Conservation (phyloP, 2,888 invertebrate genomes). For the Chaitophorus viminalis region DNA sequence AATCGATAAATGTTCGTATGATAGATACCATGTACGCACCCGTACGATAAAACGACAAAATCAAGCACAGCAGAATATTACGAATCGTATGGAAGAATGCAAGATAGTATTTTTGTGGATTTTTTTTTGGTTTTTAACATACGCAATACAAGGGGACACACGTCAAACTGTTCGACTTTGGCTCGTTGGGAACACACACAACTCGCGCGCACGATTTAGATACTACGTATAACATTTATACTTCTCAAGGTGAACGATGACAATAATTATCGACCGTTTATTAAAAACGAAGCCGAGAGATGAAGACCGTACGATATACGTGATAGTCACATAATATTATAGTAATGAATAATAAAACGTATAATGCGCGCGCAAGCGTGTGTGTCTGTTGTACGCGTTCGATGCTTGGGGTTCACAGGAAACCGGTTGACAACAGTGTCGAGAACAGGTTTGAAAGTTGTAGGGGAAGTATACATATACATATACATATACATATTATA, state of each 20-base stretch:
- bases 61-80: too few species aligned
- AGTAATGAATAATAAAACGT: too few species aligned
- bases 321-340: background rate
- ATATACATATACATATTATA: background rate
- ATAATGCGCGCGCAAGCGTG: background rate
- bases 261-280: background rate
- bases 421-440: slow-evolving; percentile 39
- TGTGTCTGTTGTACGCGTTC: background rate
- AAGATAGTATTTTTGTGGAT: too few species aligned
- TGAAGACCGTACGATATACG: background rate
- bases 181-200: background rate
- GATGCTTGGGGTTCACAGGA: slow-evolving; percentile 47
- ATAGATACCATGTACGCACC: too few species aligned
- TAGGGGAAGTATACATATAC: background rate
- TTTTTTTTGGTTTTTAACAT: too few species aligned
- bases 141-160: background rate
- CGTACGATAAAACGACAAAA: too few species aligned
- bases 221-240: background rate
- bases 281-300: background rate
- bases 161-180: background rate
- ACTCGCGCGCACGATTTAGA: background rate
- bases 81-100: too few species aligned
- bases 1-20: too few species aligned
- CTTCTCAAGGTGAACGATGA: slow-evolving; percentile 13
- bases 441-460: slow-evolving; percentile 52